A percentile compares a stretch with the other conserved stretches of the same genome.
Conservation (phyloP, 2,888 invertebrate genomes). For the Ennomos fuscantarius region DNA sequence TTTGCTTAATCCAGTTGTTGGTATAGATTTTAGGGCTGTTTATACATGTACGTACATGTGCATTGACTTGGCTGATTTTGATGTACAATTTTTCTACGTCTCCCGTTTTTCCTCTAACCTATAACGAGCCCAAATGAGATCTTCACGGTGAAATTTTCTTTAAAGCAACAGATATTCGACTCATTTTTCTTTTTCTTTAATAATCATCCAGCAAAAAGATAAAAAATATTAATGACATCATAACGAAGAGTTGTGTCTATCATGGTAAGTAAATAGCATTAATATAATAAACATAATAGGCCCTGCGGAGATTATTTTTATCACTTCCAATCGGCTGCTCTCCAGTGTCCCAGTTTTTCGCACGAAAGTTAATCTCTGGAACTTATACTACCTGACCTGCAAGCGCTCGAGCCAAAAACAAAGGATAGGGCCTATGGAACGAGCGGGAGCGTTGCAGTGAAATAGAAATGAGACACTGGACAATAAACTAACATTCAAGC, state of each 20-base stretch:
- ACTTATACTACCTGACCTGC: conserved; percentile 33
- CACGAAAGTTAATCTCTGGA: conserved; percentile 46
- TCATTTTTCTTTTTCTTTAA: conserved; percentile 15
- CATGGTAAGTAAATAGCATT: conserved; percentile 35
- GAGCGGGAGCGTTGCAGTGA: not conserved
- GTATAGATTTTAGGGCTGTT: no score
- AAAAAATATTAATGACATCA: conserved; percentile 39
- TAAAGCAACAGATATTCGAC: not conserved
- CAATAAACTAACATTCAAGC: not conserved
- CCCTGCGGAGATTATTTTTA: conserved; percentile 45
- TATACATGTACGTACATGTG: no score
- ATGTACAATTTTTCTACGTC: not conserved
- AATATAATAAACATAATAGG: conserved; percentile 36
- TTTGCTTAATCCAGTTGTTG: no score
- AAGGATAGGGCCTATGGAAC: conserved; percentile 4
- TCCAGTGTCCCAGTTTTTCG: conserved; percentile 44
- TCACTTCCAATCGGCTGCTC: conserved; percentile 51
- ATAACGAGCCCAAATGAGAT: conserved; percentile 21
- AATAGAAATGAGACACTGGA: not conserved
- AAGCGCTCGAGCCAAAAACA: conserved; percentile 30
- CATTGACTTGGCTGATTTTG: not conserved
- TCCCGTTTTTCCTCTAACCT: not conserved
- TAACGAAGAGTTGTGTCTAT: not conserved
- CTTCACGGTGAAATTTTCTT: conserved; percentile 16
- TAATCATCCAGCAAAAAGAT: conserved; percentile 25